Evolutionary conservation across 2,888 invertebrate species (phyloP).

Genomic region (Encarsia formosa): DNA sequence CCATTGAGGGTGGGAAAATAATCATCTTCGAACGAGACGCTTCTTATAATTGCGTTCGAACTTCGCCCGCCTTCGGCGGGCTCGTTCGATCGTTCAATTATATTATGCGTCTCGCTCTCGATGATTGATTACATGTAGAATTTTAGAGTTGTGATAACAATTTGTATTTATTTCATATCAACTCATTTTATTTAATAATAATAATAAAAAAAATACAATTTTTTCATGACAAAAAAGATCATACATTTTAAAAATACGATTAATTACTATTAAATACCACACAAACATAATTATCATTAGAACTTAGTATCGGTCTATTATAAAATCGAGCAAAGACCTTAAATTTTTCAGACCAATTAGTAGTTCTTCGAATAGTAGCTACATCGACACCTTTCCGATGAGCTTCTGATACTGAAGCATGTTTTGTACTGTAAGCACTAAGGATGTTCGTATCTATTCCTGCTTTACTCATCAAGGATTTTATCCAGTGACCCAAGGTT

Average conservation of each 20-base stretch:
- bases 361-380: conserved; percentile 16
- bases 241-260: not conserved
- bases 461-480: conserved; percentile 22
- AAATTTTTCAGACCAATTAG: not conserved
- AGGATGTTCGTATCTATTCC: conserved; percentile 4
- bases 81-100: conserved; percentile 8
- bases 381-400: conserved; percentile 15
- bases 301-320: not conserved
- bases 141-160: not conserved
- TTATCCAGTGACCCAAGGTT: conserved; percentile 31
- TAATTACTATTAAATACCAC: not conserved
- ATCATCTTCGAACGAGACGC: not conserved
- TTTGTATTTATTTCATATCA: too few species aligned
- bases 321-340: not conserved
- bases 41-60: too few species aligned
- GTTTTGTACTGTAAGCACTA: conserved; percentile 26
- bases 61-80: conserved; percentile 15
- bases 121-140: too few species aligned
- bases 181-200: too few species aligned
- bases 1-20: not conserved
- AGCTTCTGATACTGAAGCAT: conserved; percentile 27
- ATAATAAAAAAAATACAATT: too few species aligned
- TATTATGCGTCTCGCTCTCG: too few species aligned
- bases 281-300: not conserved
- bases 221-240: too few species aligned